Base-by-base conservation (phyloP, 1,140 invertebrate species). In the Brachionus calyciflorus region DNA sequence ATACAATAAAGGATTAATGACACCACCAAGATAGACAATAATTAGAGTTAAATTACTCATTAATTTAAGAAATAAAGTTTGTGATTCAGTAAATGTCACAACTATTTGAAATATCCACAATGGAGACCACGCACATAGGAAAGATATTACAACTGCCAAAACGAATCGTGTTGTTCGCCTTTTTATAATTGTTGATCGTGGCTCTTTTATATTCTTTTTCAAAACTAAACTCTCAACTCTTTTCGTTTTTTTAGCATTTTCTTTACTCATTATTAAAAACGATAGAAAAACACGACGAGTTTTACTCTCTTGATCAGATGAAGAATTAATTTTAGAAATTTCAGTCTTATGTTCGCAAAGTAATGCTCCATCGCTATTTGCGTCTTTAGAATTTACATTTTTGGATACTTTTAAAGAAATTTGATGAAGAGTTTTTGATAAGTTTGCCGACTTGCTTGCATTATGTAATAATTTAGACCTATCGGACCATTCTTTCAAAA, bases 31-130 rank as follows among this genome's bases (percentile, higher is more conserved):
- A 55, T 73, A 73, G 5, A 73, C 69, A 73, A 73, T 41, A 30
- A 73, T 55, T 49, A 55, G n/a, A 41, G 46, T 73, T 46, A 73
- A 73, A 73, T 73, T 73, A 17, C 46, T 73, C 69, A 73, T 73
- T 21, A 65, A 44, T 65, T 65, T 65, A 4, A 65, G 21, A 55
- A 73, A 51, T 12, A 73, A 51, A 55, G 3, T 40, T 33, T 51
- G 51, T 21, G 69, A 51, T 24, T 73, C 69, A 0, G 44, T 51
- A 73, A 73, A 73, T 0, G 28, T 30, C 2, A 73, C 28, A 1
- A 19, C 46, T 40, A 73, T 73, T 55, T 73, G 69, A 73, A 49
- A 51, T 19, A 73, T 73, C 69, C 69, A 73, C 2, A 73, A 21
- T 12, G 69, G 69, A 19, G 69, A 51, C 69, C 69, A 73, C 40